These are phyloP conservation scores for Trichogramma pretiosum DNA, from an alignment of 1,140 invertebrate genomes.

Conservation along the genomic window DNA sequence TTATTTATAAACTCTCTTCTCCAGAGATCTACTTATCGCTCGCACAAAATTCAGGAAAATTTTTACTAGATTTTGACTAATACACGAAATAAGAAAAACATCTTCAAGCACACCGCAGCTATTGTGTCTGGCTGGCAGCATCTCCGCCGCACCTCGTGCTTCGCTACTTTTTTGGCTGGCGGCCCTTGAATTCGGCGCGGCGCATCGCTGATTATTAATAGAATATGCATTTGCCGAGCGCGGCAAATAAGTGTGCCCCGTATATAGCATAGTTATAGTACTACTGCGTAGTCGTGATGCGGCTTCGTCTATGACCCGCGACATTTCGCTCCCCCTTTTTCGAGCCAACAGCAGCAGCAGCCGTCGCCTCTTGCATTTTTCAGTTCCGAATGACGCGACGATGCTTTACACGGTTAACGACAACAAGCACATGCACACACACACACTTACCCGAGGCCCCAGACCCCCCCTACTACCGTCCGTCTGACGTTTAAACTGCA, in stretches of 20 bases:
- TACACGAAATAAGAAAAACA: too few relatives aligned
- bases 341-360: neutral
- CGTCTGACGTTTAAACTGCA: neutral
- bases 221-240: slow-evolving; percentile 16
- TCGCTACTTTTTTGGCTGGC: neutral
- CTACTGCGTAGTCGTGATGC: neutral
- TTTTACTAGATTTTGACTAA: too few relatives aligned
- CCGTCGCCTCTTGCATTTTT: slow-evolving; percentile 1
- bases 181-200: too few relatives aligned
- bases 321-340: neutral
- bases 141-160: neutral
- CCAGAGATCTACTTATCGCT: neutral
- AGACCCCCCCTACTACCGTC: too few relatives aligned
- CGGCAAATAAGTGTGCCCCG: neutral
- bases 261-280: neutral
- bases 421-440: too few relatives aligned
- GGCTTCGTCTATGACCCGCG: neutral
- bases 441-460: too few relatives aligned
- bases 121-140: neutral
- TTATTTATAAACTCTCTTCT: neutral
- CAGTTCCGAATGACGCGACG: neutral
- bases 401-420: neutral
- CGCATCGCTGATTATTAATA: slow-evolving; percentile 16
- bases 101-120: too few relatives aligned
- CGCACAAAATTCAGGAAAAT: neutral